These are phyloP conservation scores for Syngnathus acus DNA, from an alignment of 2,797 vertebrate genomes.

Conservation along the genomic window DNA sequence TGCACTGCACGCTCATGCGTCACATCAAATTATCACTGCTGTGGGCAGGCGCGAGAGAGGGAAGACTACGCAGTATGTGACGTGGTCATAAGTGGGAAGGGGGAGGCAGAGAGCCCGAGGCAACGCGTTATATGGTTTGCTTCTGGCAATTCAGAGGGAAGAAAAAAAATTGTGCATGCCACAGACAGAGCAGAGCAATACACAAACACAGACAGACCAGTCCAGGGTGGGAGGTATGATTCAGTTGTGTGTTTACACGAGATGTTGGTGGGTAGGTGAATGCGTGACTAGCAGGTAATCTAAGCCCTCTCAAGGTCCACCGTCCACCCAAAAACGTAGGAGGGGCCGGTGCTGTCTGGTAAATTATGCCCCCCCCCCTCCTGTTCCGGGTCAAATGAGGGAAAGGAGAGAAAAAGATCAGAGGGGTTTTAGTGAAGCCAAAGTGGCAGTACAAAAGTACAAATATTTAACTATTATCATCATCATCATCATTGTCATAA, in stretches of 20 bases:
- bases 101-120: conserved; percentile 1
- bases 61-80: conserved; percentile 35
- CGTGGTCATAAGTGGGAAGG: conserved; percentile 8
- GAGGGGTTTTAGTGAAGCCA: neutral
- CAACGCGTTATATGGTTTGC: conserved; percentile 22
- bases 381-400: conserved; percentile 11
- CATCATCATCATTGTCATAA: too few relatives aligned
- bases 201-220: neutral
- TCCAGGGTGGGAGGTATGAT: neutral
- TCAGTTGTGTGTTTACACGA: neutral
- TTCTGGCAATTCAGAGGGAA: conserved; percentile 34
- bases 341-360: neutral
- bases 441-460: too few relatives aligned
- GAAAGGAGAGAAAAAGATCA: neutral
- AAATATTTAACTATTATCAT: too few relatives aligned
- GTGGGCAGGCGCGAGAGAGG: conserved; percentile 11
- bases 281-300: conserved; percentile 22
- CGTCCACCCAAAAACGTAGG: conserved; percentile 7
- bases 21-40: conserved; percentile 27
- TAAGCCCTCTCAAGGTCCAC: conserved; percentile 12
- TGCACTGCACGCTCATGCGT: conserved; percentile 15
- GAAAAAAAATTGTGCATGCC: conserved; percentile 13
- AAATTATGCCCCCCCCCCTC: neutral
- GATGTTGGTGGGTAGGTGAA: neutral
- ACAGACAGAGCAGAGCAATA: conserved; percentile 10